Conservation (phyloP, 1,140 invertebrate species). For the Pteromalus puparum region DNA sequence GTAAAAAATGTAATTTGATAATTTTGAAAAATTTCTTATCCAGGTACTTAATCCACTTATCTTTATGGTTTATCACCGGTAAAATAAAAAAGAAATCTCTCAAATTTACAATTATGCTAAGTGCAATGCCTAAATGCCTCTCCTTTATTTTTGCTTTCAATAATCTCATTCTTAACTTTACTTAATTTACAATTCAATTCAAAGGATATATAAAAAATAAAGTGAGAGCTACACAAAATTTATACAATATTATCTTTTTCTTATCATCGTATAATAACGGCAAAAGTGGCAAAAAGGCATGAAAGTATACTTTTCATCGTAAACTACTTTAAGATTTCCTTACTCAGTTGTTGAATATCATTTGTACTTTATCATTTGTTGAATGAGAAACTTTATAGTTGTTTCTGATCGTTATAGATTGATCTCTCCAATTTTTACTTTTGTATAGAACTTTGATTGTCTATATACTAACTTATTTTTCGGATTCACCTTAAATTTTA, state of each 20-base stretch:
- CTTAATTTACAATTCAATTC: conserved; percentile 40
- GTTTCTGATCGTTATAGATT: conserved; percentile 11
- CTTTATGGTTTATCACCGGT: conserved; percentile 37
- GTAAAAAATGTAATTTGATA: conserved; percentile 24
- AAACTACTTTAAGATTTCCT: conserved; percentile 22
- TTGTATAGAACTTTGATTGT: conserved; percentile 24
- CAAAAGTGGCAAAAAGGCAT: conserved; percentile 15
- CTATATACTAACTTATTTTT: neutral
- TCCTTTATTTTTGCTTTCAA: conserved; percentile 19
- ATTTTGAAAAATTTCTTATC: conserved; percentile 49
- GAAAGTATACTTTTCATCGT: neutral
- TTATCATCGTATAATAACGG: neutral
- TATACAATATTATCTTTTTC: conserved; percentile 33
- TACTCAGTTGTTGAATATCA: conserved; percentile 27
- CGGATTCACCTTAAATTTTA: conserved; percentile 47
- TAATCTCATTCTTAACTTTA: conserved; percentile 41
- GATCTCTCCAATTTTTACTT: neutral
- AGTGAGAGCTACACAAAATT: conserved; percentile 33
- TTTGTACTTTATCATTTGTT: conserved; percentile 46
- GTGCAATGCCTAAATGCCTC: conserved; percentile 25
- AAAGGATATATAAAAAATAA: conserved; percentile 44
- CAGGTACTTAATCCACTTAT: conserved; percentile 55
- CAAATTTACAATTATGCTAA: conserved; percentile 41
- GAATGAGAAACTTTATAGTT: conserved; percentile 24
- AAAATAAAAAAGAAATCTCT: conserved; percentile 38